Percentiles rank a stretch among this genome's conserved stretches.
Conservation (phyloP, 2,113 vertebrate genomes). For the Mesoclemmys tuberculata region DNA sequence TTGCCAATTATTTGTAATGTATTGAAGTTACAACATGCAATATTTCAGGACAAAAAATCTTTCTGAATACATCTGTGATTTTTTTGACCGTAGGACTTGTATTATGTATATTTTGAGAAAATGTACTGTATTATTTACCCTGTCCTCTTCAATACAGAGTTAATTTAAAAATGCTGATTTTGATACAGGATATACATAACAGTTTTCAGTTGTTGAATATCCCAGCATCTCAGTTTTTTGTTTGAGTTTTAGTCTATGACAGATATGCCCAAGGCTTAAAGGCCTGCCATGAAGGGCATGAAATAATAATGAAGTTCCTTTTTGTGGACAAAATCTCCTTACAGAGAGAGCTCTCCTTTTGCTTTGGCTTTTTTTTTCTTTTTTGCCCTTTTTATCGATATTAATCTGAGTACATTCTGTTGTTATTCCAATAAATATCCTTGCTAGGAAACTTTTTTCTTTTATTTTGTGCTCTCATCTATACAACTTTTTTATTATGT, state of each 20-base stretch:
- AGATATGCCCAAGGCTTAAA: not conserved
- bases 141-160: not conserved
- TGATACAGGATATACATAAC: not conserved
- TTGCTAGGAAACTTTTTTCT: not conserved
- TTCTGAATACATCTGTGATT: not conserved
- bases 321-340: slow-evolving; percentile 44
- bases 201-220: not conserved
- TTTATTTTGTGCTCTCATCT: not conserved
- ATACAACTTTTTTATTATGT: not conserved
- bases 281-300: slow-evolving; percentile 44
- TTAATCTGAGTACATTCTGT: slow-evolving; percentile 21
- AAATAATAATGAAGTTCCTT: slow-evolving; percentile 69
- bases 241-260: slow-evolving; percentile 34
- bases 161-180: not conserved
- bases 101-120: not conserved
- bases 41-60: not conserved
- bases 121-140: not conserved
- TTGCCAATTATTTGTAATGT: slow-evolving; percentile 46
- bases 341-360: slow-evolving; percentile 44
- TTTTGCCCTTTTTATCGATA: slow-evolving; percentile 60
- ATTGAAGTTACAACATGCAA: slow-evolving; percentile 31
- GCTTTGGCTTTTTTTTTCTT: slow-evolving; percentile 34
- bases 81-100: not conserved
- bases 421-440: not conserved
- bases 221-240: not conserved